A percentile compares a stretch with the other conserved stretches of the same genome.
Conservation (phyloP, 2,113 vertebrate genomes). For the Ochotona curzoniae region DNA sequence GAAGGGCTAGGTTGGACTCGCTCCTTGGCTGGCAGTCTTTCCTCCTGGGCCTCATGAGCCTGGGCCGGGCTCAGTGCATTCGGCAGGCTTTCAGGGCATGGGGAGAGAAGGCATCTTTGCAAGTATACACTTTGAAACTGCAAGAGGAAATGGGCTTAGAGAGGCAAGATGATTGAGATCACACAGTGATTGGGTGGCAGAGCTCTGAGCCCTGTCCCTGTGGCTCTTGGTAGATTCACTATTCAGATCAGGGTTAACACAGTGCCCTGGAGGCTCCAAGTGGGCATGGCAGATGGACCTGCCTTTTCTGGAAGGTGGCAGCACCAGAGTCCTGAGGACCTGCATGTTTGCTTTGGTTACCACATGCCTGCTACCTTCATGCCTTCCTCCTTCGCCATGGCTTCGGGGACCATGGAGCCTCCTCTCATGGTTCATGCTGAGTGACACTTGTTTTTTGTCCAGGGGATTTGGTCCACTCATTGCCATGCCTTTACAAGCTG, state of each 20-base stretch:
- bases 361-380: not conserved
- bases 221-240: not conserved
- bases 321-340: not conserved
- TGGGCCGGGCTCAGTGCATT: not conserved
- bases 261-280: not conserved
- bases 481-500: not conserved
- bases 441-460: not conserved
- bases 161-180: not conserved
- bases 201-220: not conserved
- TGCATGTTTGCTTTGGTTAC: not conserved
- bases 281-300: not conserved
- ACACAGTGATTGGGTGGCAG: not conserved
- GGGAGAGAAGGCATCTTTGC: not conserved
- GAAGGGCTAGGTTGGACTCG: not conserved
- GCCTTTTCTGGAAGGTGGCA: not conserved
- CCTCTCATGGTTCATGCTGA: not conserved
- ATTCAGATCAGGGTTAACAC: not conserved
- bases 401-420: not conserved
- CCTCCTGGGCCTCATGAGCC: not conserved
- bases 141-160: not conserved
- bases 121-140: not conserved
- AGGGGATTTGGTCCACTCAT: not conserved
- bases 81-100: not conserved
- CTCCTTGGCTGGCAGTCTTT: not conserved
- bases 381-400: not conserved